Base-by-base conservation (phyloP, 30 jellyfish, hydroid and myxozoan species). In the Clytia hemisphaerica region DNA sequence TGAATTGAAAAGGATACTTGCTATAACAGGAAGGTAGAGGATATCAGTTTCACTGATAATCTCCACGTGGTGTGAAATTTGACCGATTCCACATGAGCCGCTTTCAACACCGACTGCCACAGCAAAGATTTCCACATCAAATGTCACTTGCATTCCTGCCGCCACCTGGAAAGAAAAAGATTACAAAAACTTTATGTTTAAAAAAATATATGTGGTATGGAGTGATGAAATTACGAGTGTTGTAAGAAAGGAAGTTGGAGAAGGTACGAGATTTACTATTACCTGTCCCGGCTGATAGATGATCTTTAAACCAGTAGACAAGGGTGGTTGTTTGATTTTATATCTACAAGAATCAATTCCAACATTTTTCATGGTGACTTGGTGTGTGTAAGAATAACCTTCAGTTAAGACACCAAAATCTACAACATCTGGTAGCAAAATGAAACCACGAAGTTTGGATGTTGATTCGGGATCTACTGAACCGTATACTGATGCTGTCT, bases 61-160 rank as follows among this genome's bases (percentile, higher is more conserved):
- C 54, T 88, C 94, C n/a, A 88, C 50, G 33, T 80, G 86, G 60
- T 88, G 94, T 22, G 72, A 78, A 18, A 88, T 59, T 24, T 93
- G 75, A 33, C 97, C 97, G 42, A 83, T 76, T 1, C 97, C 97
- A 45, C 85, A 26, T 47, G 46, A 24, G 33, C 97, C 97, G n/a
- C n/a, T n/a, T 53, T 88, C 93, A 18, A 88, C 94, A 15, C 97
- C 97, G 46, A 88, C 97, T 0, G 97, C 97, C 16, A 88, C 83
- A 12, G 97, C 97, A 58, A 88, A 88, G 67, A 88, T 79, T 49
- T 88, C 97, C 15, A 88, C 65, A 31, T 79, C 88, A 54, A 88
- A 67, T 45, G 67, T 53, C 53, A 69, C 69, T 9, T 83, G 29
- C 97, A 88, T 88, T 10, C 97, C 97, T 22, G 97, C 94, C 19